Conservation (phyloP, 92 coral and sea anemone genomes). For the Porites lobata region DNA sequence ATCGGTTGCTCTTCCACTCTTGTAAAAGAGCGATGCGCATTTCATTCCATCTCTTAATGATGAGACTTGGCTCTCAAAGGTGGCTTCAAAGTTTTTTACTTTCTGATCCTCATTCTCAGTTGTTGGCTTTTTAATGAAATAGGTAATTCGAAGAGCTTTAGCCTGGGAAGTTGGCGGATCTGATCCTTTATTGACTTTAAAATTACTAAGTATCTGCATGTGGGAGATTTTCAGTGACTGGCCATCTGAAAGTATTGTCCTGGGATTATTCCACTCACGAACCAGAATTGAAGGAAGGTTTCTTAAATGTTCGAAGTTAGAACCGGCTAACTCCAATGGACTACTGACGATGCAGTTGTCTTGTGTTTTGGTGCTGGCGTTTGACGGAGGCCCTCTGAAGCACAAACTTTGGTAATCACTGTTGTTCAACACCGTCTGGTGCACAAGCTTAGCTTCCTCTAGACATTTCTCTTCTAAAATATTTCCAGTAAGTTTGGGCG, state of each 20-base stretch:
- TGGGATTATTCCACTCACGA: slow-evolving; percentile 6
- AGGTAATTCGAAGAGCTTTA: slow-evolving; percentile 28
- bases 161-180: slow-evolving; percentile 8
- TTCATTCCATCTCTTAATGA: neutral
- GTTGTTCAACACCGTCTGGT: slow-evolving; percentile 41
- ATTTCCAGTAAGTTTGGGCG: slow-evolving; percentile 41
- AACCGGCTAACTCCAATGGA: slow-evolving; percentile 45
- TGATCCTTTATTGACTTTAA: neutral
- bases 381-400: neutral
- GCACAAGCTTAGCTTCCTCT: slow-evolving; percentile 52
- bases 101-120: neutral
- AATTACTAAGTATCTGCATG: neutral
- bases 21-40: slow-evolving; percentile 14
- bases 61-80: slow-evolving; percentile 10
- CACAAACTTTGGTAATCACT: slow-evolving; percentile 47
- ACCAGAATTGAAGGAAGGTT: slow-evolving; percentile 22
- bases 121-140: slow-evolving; percentile 17
- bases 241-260: slow-evolving; percentile 9
- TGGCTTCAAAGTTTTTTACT: neutral
- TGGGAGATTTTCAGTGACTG: slow-evolving; percentile 3
- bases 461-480: slow-evolving; percentile 56
- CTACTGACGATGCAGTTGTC: slow-evolving; percentile 20
- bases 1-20: neutral
- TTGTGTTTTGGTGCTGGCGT: too few relatives aligned
- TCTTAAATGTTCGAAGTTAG: slow-evolving; percentile 6